These are phyloP conservation scores for Lasius platythorax DNA, from an alignment of 2,888 invertebrate genomes.

Conservation along the genomic window DNA sequence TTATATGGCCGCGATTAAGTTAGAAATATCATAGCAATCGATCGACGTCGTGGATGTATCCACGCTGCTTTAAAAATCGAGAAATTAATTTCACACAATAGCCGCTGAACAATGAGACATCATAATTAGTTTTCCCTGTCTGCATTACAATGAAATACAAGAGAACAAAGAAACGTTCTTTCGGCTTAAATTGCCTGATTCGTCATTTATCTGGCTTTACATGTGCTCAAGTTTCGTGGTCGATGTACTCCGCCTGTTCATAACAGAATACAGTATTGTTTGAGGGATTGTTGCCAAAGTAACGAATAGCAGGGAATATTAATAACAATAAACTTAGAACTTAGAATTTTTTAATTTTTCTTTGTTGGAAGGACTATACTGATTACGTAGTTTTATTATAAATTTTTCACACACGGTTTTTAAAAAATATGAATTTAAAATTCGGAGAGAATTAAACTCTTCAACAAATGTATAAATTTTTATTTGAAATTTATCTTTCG, in stretches of 20 bases:
- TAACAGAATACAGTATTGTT: slow-evolving; percentile 32
- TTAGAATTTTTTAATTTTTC: not conserved
- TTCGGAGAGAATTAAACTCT: not conserved
- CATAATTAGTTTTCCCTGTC: slow-evolving; percentile 24
- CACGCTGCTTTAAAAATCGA: not conserved
- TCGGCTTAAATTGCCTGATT: slow-evolving; percentile 12
- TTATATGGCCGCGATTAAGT: not conserved
- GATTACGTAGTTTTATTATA: not conserved
- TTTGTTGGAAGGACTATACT: not conserved
- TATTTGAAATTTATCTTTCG: not conserved
- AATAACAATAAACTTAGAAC: slow-evolving; percentile 22
- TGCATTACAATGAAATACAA: slow-evolving; percentile 27
- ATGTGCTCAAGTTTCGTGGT: slow-evolving; percentile 40
- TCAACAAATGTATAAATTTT: not conserved
- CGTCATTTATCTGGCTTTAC: slow-evolving; percentile 44
- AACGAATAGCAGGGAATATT: slow-evolving; percentile 21
- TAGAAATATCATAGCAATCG: not conserved
- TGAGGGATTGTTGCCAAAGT: slow-evolving; percentile 36
- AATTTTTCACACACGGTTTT: not conserved
- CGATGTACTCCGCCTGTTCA: slow-evolving; percentile 27
- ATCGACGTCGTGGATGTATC: not conserved
- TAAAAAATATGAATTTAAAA: not conserved
- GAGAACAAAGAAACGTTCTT: slow-evolving; percentile 29
- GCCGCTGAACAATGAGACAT: slow-evolving; percentile 4
- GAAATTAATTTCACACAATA: slow-evolving; percentile 1